Evolutionary conservation across 2,888 invertebrate genomes (phyloP).

Genomic region (Drosophila pegasa): DNA sequence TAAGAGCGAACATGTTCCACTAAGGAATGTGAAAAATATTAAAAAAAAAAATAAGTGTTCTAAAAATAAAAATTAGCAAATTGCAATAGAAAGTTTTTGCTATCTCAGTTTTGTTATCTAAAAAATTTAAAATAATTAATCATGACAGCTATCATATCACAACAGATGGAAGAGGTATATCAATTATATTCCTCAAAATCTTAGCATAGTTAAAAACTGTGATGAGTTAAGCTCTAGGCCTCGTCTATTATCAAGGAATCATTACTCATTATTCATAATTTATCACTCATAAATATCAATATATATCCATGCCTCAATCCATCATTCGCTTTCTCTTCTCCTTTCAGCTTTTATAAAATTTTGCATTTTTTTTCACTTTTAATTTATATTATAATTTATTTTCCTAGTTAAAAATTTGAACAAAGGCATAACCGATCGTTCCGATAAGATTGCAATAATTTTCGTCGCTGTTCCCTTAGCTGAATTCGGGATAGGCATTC

Average conservation of each 20-base stretch:
- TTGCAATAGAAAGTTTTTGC: background rate
- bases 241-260: too few species aligned
- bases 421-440: constrained; percentile 1
- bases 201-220: background rate
- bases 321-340: background rate
- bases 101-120: background rate
- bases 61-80: background rate
- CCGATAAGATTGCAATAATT: constrained; percentile 42
- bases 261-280: background rate
- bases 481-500: constrained; percentile 22
- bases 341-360: too few species aligned
- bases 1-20: background rate
- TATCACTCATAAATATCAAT: background rate
- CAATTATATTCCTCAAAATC: background rate
- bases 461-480: background rate
- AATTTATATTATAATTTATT: background rate
- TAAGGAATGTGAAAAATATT: background rate
- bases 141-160: too few species aligned
- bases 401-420: background rate
- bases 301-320: background rate
- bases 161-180: background rate
- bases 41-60: background rate
- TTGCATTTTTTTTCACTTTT: background rate
- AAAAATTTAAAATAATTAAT: too few species aligned
- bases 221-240: background rate